Percentiles rank a stretch among this genome's conserved stretches.
phyloP scores from a whole-genome alignment of 2,888 invertebrate species.

The Caradrina kadenii region DNA sequence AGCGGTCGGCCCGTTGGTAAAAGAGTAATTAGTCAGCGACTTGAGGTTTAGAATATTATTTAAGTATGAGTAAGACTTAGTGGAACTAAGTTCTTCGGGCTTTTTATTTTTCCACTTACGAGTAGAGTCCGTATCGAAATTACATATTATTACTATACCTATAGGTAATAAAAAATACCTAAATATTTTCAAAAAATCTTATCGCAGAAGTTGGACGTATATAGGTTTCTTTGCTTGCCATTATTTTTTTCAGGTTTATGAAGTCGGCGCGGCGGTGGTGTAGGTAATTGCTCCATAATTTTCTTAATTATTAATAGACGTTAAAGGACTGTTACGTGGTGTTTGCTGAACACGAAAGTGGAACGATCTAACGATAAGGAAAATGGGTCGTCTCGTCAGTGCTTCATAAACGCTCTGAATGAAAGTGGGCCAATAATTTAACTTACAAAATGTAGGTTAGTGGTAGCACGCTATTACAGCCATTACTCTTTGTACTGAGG shows the following conservation, averaged over 20 bases:
- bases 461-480: conserved; percentile 82
- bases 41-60: conserved; percentile 15
- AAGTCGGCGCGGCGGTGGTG: not conserved
- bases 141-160: too few relatives aligned
- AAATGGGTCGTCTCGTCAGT: conserved; percentile 83
- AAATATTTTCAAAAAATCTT: not conserved
- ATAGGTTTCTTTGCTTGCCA: not conserved
- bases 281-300: conserved; percentile 41
- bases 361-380: conserved; percentile 85
- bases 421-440: conserved; percentile 82
- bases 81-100: conserved; percentile 12
- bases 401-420: conserved; percentile 79
- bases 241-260: conserved; percentile 2
- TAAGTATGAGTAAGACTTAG: conserved; percentile 26
- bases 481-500: conserved; percentile 60
- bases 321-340: conserved; percentile 70
- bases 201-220: not conserved
- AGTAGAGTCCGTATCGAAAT: not conserved
- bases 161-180: not conserved
- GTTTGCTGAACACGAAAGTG: conserved; percentile 77
- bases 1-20: conserved; percentile 47
- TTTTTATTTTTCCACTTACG: not conserved
- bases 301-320: conserved; percentile 57
- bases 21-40: conserved; percentile 61
- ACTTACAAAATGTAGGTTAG: conserved; percentile 85